These are phyloP conservation scores for Triplophysa bombifrons DNA, from an alignment of 2,797 vertebrate genomes.

Conservation along the genomic window DNA sequence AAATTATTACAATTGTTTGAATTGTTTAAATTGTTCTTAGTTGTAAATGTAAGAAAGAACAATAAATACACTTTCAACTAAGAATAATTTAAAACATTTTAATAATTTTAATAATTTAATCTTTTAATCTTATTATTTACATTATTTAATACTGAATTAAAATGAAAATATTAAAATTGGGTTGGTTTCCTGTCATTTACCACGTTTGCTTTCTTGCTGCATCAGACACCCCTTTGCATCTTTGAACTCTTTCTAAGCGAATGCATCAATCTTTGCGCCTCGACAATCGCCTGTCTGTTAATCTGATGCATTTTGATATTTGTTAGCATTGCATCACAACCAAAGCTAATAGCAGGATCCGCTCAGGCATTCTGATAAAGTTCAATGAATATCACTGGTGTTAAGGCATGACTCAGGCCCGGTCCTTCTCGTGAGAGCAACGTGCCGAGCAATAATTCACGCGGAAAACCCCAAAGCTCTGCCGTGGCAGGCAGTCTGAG, in stretches of 20 bases:
- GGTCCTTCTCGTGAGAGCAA: background rate
- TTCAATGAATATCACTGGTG: conserved; percentile 2
- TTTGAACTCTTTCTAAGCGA: background rate
- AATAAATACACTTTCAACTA: too few species aligned
- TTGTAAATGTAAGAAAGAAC: too few species aligned
- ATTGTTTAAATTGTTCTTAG: too few species aligned
- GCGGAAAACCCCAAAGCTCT: background rate
- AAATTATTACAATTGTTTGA: too few species aligned
- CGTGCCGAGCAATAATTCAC: background rate
- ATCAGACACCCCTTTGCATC: background rate
- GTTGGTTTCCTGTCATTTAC: background rate
- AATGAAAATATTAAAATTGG: too few species aligned
- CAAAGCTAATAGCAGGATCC: background rate
- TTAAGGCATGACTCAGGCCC: background rate
- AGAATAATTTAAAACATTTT: too few species aligned
- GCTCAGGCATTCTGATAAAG: background rate
- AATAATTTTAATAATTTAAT: too few species aligned
- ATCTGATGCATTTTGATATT: background rate
- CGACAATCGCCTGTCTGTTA: background rate
- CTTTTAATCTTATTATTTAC: too few species aligned
- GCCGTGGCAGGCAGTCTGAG: conserved; percentile 23
- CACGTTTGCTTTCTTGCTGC: background rate
- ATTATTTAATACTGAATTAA: too few species aligned
- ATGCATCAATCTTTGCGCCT: background rate
- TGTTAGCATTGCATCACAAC: background rate